Percentiles rank a stretch among this genome's conserved stretches.
Evolutionary conservation across 2,113 vertebrate genomes (phyloP).

Genomic region (Rhombomys opimus): DNA sequence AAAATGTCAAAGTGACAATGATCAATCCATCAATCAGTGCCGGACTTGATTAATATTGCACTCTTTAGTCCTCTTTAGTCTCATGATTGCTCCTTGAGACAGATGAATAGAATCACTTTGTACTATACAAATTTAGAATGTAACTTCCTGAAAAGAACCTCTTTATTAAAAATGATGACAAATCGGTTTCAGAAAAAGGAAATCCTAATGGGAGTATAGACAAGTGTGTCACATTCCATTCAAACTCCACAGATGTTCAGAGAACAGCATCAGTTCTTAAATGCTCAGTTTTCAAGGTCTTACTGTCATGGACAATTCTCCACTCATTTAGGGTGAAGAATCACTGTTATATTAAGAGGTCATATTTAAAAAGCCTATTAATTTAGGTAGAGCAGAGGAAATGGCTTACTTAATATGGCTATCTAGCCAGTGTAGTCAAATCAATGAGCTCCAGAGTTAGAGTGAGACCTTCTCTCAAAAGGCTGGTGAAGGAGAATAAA

Average conservation of each 20-base stretch:
- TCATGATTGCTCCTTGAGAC: constrained; percentile 13
- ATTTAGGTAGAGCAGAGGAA: background rate
- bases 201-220: background rate
- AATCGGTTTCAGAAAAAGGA: constrained; percentile 30
- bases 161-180: constrained; percentile 51
- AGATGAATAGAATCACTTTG: constrained; percentile 52
- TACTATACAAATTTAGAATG: constrained; percentile 52
- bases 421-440: background rate
- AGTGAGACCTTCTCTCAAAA: background rate
- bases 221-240: background rate
- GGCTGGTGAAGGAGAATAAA: background rate
- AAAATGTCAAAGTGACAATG: background rate
- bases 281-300: background rate
- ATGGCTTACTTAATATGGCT: background rate
- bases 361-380: background rate
- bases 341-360: background rate
- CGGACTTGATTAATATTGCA: background rate
- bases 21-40: background rate
- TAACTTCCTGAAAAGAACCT: constrained; percentile 35
- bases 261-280: background rate
- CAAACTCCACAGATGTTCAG: background rate
- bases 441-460: background rate
- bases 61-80: background rate
- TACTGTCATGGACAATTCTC: background rate
- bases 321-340: background rate